Conservation (phyloP, 2,888 invertebrate genomes). For the Tiliacea aurago region DNA sequence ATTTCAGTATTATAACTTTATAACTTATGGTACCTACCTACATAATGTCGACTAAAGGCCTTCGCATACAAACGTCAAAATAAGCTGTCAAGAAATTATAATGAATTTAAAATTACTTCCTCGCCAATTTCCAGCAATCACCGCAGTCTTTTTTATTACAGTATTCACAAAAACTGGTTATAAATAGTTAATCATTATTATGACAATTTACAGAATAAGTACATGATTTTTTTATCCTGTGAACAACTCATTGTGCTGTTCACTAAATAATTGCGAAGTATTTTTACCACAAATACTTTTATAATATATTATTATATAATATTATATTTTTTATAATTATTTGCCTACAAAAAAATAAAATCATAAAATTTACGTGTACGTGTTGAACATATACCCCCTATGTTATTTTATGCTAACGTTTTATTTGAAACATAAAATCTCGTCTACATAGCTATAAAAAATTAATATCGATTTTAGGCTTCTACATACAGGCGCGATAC, state of each 20-base stretch:
- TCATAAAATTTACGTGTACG: neutral
- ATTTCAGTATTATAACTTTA: neutral
- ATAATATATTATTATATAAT: too few species aligned
- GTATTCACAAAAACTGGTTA: slow-evolving; percentile 33
- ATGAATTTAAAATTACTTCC: slow-evolving; percentile 43
- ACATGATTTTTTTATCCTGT: neutral
- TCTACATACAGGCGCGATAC: too few species aligned
- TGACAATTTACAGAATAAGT: slow-evolving; percentile 12
- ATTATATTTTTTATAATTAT: neutral
- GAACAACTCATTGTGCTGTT: neutral
- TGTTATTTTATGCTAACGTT: neutral
- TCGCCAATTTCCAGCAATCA: slow-evolving; percentile 33
- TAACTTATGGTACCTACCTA: neutral
- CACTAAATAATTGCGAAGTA: neutral
- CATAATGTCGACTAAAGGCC: neutral
- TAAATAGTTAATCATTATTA: slow-evolving; percentile 28
- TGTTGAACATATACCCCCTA: neutral
- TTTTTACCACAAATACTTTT: neutral
- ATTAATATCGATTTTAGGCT: too few species aligned
- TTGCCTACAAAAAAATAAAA: neutral
- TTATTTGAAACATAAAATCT: slow-evolving; percentile 12
- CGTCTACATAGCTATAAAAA: neutral
- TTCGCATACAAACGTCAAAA: slow-evolving; percentile 5
- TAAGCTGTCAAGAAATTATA: slow-evolving; percentile 29
- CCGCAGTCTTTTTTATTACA: slow-evolving; percentile 26